Evolutionary conservation across 2,113 vertebrate genomes (phyloP), one percentile per base, ranked within the genome.

Genomic region (Panthera tigris): DNA sequence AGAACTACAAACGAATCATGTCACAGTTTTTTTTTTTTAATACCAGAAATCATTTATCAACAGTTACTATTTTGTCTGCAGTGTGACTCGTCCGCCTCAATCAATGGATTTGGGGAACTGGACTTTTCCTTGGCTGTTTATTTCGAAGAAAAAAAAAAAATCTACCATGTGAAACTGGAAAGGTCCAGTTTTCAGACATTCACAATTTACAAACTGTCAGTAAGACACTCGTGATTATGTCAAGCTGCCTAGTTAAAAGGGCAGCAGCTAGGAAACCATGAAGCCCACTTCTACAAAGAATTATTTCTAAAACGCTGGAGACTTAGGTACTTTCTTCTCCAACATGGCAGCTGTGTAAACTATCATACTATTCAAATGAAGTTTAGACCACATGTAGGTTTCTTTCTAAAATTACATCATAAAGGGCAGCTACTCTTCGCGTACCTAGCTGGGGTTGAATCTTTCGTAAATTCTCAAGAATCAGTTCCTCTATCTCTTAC

Each of bases 401-500:
- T 97, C 96, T 93, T 97, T 76, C 95, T 97, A 95, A 98, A 97
- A 97, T 95, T 98, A 98, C 97, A 97, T 91, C 97, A 95, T 33
- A 94, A 96, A 97, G 97, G 88, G 92, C 90, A 96, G 82, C 88
- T 68, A 66, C 71, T 80, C 94, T 86, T 48, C 8, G 7, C 29
- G 81, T 57, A 87, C 89, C 87, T 90, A 18, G 63, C 68, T 92
- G 27, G 87, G 79, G 85, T 23, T 95, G 84, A 93, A 81, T 90
- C 91, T 94, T 97, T 95, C 25, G 94, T 97, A 96, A 97, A 89
- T 97, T 98, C 95, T 98, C 87, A 91, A 98, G 97, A 98, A 97
- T 98, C 97, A 97, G 97, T 98, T 98, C 97, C 98, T 97, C 97
- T 98, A 85, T 98, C 97, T 97, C 87, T 98, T 98, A 98, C 97